These are phyloP conservation scores for Embiotoca jacksoni DNA, from an alignment of 2,113 vertebrate genomes.

Conservation along the genomic window DNA sequence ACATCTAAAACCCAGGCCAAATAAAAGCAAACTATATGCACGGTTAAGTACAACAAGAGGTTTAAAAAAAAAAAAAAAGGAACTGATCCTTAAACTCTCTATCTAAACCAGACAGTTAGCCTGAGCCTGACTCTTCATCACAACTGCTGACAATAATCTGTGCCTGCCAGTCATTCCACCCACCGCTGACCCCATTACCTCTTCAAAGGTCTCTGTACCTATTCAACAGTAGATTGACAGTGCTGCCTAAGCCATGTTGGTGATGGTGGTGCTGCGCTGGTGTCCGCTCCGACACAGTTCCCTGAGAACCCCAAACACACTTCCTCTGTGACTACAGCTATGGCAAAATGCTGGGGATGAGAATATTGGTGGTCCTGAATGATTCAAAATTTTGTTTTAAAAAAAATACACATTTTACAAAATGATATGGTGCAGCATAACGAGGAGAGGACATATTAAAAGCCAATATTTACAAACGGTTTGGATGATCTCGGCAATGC, in stretches of 20 bases:
- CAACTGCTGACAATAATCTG: constrained; percentile 11
- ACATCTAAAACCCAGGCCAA: background rate
- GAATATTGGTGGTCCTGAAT: constrained; percentile 49
- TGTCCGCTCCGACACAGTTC: constrained; percentile 74
- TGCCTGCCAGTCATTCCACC: constrained; percentile 10
- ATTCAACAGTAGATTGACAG: constrained; percentile 19
- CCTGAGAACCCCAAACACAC: constrained; percentile 82
- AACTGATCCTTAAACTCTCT: background rate
- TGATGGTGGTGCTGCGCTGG: constrained; percentile 64
- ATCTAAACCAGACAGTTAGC: background rate
- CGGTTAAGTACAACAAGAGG: background rate
- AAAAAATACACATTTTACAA: constrained; percentile 46
- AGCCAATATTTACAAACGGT: constrained; percentile 71
- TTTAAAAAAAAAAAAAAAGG: background rate
- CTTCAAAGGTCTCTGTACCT: background rate
- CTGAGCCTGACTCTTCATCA: constrained; percentile 14
- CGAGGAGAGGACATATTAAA: constrained; percentile 61
- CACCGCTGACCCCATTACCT: constrained; percentile 16
- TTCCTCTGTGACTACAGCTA: constrained; percentile 70
- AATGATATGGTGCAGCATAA: constrained; percentile 64
- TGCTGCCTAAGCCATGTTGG: constrained; percentile 36
- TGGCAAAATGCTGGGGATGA: constrained; percentile 64
- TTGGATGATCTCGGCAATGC: constrained; percentile 7
- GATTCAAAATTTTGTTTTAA: constrained; percentile 8
- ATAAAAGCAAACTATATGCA: background rate